Conservation (phyloP, 2,888 invertebrate species). For the Ctena decussata region DNA sequence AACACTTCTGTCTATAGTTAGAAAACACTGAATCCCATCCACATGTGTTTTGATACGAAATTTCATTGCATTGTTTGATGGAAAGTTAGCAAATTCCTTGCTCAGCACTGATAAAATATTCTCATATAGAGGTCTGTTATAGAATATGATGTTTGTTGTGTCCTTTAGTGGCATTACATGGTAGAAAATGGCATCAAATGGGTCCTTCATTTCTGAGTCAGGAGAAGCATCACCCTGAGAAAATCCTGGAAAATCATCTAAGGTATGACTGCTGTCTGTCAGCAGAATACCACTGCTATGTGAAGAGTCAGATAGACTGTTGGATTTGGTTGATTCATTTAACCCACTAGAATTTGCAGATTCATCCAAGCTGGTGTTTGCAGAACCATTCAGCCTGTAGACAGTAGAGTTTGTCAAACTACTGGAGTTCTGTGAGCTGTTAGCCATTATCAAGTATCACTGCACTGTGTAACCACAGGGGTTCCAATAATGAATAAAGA, state of each 20-base stretch:
- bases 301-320: not conserved
- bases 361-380: not conserved
- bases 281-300: not conserved
- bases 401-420: too few species aligned
- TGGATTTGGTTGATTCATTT: not conserved
- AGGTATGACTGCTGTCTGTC: not conserved
- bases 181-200: not conserved
- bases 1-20: not conserved
- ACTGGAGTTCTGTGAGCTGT: too few species aligned
- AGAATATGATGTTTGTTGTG: not conserved
- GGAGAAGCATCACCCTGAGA: not conserved
- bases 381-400: not conserved
- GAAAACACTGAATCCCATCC: not conserved
- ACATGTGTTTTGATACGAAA: conserved; percentile 1
- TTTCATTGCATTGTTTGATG: not conserved
- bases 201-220: not conserved
- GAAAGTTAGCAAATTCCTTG: not conserved
- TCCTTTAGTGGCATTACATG: not conserved
- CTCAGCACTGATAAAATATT: not conserved
- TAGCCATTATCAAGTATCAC: not conserved
- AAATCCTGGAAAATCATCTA: not conserved
- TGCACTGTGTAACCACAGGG: not conserved
- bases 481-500: not conserved
- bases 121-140: not conserved
- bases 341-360: not conserved